A percentile compares a stretch with the other conserved stretches of the same genome.
These are phyloP conservation scores for Pangasius krempfi DNA, from an alignment of 2,797 vertebrate species.

Conservation along the genomic window DNA sequence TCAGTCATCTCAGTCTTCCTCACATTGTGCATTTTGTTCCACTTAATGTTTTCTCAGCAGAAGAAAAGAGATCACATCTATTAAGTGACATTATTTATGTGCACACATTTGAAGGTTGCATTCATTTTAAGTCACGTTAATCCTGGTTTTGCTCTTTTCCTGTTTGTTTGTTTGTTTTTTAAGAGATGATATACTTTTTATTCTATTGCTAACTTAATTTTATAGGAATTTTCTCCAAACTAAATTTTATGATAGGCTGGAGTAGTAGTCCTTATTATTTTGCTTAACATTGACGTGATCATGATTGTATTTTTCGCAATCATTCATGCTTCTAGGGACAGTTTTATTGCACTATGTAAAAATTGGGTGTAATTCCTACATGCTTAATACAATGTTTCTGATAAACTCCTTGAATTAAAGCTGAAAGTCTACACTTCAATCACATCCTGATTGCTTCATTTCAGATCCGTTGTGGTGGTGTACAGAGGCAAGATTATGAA, in stretches of 20 bases:
- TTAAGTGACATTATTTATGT: background rate
- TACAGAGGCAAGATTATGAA: too few relatives aligned
- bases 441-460: too few relatives aligned
- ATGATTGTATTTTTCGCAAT: background rate
- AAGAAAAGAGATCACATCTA: too few relatives aligned
- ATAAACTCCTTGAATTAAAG: too few relatives aligned
- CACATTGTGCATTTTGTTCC: background rate
- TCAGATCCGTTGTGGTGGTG: too few relatives aligned
- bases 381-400: too few relatives aligned
- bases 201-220: background rate
- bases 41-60: background rate
- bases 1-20: background rate
- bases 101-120: background rate
- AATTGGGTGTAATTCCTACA: too few relatives aligned
- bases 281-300: background rate
- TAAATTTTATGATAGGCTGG: background rate
- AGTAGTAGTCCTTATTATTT: background rate
- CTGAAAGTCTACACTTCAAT: too few relatives aligned
- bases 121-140: background rate
- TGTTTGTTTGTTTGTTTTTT: background rate
- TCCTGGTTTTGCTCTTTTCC: background rate
- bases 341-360: background rate
- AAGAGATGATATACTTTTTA: background rate
- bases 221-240: background rate
- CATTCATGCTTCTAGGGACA: background rate